A percentile compares a stretch with the other conserved stretches of the same genome.
Evolutionary conservation across 2,113 vertebrate genomes (phyloP).

Genomic region (Psammodynastes pulverulentus): DNA sequence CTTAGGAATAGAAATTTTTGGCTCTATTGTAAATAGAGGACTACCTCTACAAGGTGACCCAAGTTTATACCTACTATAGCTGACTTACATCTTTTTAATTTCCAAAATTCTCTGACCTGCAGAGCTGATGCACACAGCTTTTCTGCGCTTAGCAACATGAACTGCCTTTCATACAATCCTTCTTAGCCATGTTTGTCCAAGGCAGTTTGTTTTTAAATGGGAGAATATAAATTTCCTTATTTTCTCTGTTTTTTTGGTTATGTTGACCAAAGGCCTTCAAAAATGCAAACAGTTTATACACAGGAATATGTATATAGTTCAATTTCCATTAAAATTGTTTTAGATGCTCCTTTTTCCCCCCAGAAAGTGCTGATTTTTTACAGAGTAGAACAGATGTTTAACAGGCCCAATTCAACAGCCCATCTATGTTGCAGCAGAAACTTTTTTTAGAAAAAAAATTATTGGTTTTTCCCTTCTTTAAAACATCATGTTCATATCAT

Average conservation of each 20-base stretch:
- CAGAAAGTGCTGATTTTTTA: neutral
- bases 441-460: no score
- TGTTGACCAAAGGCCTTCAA: neutral
- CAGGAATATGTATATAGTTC: neutral
- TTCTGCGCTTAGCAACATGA: neutral
- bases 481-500: no score
- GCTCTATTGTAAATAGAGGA: no score
- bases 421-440: neutral
- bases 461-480: no score
- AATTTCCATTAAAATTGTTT: neutral
- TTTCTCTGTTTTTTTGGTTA: neutral
- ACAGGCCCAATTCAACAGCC: neutral
- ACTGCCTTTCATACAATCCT: neutral
- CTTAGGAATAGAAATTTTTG: no score
- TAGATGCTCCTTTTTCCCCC: neutral
- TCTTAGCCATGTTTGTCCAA: neutral
- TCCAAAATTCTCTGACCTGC: neutral
- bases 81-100: neutral
- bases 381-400: neutral
- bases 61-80: neutral
- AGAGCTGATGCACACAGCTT: neutral
- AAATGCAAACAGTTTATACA: neutral
- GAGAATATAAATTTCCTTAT: neutral
- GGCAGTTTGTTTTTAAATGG: neutral
- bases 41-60: neutral